Conservation (phyloP, 2,888 invertebrate genomes). For the Lasioglossum morio region DNA sequence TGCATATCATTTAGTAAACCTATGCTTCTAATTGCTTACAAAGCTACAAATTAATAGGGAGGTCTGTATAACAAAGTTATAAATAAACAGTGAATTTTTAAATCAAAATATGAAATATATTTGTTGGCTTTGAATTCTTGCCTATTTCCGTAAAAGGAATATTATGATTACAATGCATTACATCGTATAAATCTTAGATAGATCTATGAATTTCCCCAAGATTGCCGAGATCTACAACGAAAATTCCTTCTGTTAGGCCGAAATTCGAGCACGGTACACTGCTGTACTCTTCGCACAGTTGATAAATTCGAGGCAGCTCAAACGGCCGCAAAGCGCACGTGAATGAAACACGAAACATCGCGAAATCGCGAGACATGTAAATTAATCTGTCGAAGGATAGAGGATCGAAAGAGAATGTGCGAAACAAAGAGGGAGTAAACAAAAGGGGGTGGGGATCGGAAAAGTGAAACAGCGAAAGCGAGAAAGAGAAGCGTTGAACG, state of each 20-base stretch:
- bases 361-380: constrained; percentile 70
- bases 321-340: constrained; percentile 3
- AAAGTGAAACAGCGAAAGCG: background rate
- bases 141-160: background rate
- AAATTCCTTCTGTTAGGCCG: background rate
- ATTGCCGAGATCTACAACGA: background rate
- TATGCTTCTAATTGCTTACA: too few relatives aligned
- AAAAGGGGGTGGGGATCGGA: background rate
- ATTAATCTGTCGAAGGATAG: constrained; percentile 54
- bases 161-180: background rate
- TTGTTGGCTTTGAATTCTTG: background rate
- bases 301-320: constrained; percentile 12
- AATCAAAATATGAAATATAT: too few relatives aligned
- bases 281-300: background rate
- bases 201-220: background rate
- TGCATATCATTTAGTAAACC: too few relatives aligned
- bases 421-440: background rate
- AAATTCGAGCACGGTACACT: background rate
- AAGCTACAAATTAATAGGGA: too few relatives aligned
- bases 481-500: background rate
- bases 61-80: too few relatives aligned
- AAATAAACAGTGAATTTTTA: too few relatives aligned
- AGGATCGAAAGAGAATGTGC: too few relatives aligned
- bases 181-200: background rate
- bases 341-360: constrained; percentile 62